Conservation (phyloP, 1,140 invertebrate genomes). For the Penaeus chinensis region DNA sequence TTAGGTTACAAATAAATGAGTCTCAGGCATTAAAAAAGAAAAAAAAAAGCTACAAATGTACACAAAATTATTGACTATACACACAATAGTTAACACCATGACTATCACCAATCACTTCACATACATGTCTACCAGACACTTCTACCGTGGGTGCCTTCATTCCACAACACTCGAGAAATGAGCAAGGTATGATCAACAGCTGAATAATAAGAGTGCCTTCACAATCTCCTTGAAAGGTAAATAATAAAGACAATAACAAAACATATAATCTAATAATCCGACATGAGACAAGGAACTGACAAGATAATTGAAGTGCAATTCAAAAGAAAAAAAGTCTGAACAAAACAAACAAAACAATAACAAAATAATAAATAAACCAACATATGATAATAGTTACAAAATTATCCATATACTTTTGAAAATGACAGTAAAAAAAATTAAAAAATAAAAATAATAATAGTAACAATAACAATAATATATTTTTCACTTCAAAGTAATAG, state of each 20-base stretch:
- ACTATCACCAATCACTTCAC: conserved; percentile 12
- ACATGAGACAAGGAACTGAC: conserved; percentile 52
- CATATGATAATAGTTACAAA: no score
- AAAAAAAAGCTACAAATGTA: background rate
- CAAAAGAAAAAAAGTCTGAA: conserved; percentile 30
- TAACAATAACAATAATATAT: no score
- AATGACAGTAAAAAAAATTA: no score
- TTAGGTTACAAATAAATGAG: background rate
- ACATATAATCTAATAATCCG: conserved; percentile 35
- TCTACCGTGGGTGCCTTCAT: conserved; percentile 30
- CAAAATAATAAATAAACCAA: conserved; percentile 40
- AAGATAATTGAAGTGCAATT: conserved; percentile 5
- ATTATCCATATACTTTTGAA: no score
- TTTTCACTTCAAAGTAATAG: no score
- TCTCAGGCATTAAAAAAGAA: background rate
- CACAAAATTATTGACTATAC: background rate
- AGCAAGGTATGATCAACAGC: background rate
- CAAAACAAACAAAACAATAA: conserved; percentile 15
- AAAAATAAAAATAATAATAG: no score
- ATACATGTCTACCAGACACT: conserved; percentile 19
- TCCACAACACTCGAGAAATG: conserved; percentile 35
- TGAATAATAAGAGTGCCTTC: conserved; percentile 19
- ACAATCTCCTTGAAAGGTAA: conserved; percentile 22
- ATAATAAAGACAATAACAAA: conserved; percentile 29
- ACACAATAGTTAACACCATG: conserved; percentile 16